Evolutionary conservation across 2,797 vertebrate species (phyloP).

Genomic region (Cyprinodon diabolis): DNA sequence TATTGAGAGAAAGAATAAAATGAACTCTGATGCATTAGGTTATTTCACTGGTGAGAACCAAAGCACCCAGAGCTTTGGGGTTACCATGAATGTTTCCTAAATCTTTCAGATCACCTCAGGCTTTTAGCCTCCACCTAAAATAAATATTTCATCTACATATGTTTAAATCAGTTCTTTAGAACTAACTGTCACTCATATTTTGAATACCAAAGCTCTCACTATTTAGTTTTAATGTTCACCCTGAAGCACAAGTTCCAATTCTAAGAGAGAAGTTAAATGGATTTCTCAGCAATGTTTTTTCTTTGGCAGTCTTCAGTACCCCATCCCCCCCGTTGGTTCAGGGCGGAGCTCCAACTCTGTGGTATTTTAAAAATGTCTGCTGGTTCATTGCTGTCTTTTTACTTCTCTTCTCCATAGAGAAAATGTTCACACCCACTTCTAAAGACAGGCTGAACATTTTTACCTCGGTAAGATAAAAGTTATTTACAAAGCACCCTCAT

Average conservation of each 20-base stretch:
- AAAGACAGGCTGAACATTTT: no score
- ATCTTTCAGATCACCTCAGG: background rate
- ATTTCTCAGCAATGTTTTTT: constrained; percentile 24
- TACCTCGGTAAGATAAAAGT: no score
- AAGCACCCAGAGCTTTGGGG: background rate
- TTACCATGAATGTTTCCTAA: background rate
- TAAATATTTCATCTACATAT: constrained; percentile 1
- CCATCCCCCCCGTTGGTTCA: constrained; percentile 6
- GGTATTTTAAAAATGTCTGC: constrained; percentile 67
- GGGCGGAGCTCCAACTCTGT: constrained; percentile 39
- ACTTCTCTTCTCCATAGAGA: background rate
- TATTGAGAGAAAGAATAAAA: background rate
- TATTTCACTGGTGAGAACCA: background rate
- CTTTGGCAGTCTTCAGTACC: background rate
- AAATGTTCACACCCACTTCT: background rate
- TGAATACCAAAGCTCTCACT: background rate
- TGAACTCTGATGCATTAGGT: background rate
- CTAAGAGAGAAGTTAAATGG: constrained; percentile 24
- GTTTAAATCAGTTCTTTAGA: background rate
- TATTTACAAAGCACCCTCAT: no score
- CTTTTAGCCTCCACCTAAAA: background rate
- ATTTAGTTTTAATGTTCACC: constrained; percentile 18
- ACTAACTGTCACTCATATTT: background rate
- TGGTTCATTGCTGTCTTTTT: constrained; percentile 32
- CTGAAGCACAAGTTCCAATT: constrained; percentile 15